Evolutionary conservation across 2,797 vertebrate species (phyloP).

Genomic region (Pygocentrus nattereri): DNA sequence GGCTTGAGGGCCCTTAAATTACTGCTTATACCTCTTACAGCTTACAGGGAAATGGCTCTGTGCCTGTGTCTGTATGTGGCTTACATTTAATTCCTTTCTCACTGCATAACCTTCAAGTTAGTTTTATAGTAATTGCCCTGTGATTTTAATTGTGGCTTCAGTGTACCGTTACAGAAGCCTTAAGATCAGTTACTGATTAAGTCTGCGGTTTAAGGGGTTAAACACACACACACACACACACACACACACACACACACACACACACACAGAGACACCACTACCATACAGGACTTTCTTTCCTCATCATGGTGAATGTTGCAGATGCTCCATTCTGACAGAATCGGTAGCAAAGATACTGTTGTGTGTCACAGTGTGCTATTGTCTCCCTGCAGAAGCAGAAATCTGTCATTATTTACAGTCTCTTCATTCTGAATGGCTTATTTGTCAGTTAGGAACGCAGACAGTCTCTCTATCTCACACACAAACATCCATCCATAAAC

Average conservation of each 20-base stretch:
- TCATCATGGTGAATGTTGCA: constrained; percentile 36
- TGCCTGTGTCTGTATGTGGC: too few species aligned
- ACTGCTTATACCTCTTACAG: too few species aligned
- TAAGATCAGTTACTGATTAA: background rate
- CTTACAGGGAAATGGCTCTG: too few species aligned
- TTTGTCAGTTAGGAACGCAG: constrained; percentile 42
- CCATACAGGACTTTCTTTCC: constrained; percentile 17
- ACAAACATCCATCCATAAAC: constrained; percentile 9
- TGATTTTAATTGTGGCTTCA: too few species aligned
- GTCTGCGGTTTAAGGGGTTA: background rate
- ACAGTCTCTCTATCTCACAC: background rate
- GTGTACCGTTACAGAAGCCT: too few species aligned
- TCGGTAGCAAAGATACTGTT: constrained; percentile 15
- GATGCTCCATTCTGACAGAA: constrained; percentile 9
- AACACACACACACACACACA: constrained; percentile 20
- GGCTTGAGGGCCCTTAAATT: too few species aligned
- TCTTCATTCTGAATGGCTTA: constrained; percentile 15
- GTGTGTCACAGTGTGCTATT: constrained; percentile 40
- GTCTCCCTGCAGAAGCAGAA: constrained; percentile 39
- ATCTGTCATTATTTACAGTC: constrained; percentile 52
- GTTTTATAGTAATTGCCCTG: too few species aligned
- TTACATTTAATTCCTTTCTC: too few species aligned
- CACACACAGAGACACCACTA: background rate
- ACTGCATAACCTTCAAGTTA: too few species aligned
- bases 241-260: constrained; percentile 10